Base-by-base conservation (phyloP, 2,113 vertebrate species). In the Trachemys scripta region DNA sequence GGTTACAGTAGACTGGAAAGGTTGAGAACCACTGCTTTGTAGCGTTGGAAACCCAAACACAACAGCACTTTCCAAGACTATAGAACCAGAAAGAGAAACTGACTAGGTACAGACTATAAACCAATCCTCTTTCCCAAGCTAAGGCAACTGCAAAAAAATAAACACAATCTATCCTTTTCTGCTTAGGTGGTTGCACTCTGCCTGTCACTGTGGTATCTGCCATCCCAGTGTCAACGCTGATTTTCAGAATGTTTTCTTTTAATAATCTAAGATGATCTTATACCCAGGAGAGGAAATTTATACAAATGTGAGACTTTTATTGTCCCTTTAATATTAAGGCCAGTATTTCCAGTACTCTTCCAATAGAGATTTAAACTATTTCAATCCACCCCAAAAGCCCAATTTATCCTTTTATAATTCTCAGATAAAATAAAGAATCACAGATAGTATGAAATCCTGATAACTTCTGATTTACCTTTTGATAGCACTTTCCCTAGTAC, bases 221-320 rank as follows among this genome's bases (percentile, higher is more conserved):
- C 5, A 4, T 56, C 80, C 38, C 57, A 80, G 0, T 1, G 0
- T 22, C 42, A 17, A 29, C 20, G 29, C 6, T 1, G 1, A 14
- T 10, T 79, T 54, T 53, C 25, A 25, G 35, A 11, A 45, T 78
- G 11, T 2, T 57, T 47, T 42, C 25, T n/a, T 93, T 49, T 4
- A 20, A 4, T 1, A 35, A 2, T 45, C 62, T 47, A 22, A 47
- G 14, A 4, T 6, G 42, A 75, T 79, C 54, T 89, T 27, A 31
- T 45, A 79, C 24, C 31, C 76, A 93, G 76, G 29, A 78, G 80
- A 85, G 25, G 29, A 47, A 75, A 75, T 17, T 8, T 72, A 69
- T 59, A 42, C 5, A 87, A 88, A 51, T 20, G 25, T 81, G 42
- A 82, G 35, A 75, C 79, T 80, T 29, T n/a, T 75, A 14, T 91